Percentiles rank a stretch among this genome's conserved stretches.
Conservation (phyloP, 2,113 vertebrate species). For the Chaetodon auriga region DNA sequence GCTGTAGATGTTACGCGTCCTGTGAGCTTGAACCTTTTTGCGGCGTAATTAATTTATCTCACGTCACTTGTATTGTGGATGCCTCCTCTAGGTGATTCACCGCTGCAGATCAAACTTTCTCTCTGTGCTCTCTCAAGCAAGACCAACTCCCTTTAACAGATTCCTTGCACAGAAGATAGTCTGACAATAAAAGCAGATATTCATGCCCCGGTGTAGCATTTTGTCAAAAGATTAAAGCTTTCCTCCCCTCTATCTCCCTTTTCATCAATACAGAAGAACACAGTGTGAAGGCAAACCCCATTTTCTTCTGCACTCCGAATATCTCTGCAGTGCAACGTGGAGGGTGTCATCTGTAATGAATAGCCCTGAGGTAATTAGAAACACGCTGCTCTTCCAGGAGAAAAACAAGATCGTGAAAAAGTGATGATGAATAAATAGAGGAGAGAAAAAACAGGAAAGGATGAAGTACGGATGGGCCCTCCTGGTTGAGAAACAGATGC, state of each 20-base stretch:
- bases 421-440: conserved; percentile 79
- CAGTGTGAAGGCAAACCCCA: conserved; percentile 71
- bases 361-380: conserved; percentile 84
- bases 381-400: conserved; percentile 74
- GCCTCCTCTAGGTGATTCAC: conserved; percentile 67
- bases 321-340: conserved; percentile 67
- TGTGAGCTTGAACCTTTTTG: conserved; percentile 47
- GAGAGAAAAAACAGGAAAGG: conserved; percentile 43
- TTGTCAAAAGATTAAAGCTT: conserved; percentile 81
- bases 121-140: conserved; percentile 61
- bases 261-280: conserved; percentile 78
- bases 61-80: conserved; percentile 41
- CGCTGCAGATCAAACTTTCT: conserved; percentile 63
- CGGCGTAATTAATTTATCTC: conserved; percentile 61
- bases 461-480: conserved; percentile 51
- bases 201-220: conserved; percentile 64
- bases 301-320: conserved; percentile 67
- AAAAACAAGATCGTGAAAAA: conserved; percentile 74
- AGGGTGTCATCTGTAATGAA: conserved; percentile 81
- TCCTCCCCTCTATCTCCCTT: conserved; percentile 72
- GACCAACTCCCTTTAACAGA: conserved; percentile 70
- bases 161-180: conserved; percentile 67
- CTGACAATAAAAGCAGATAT: conserved; percentile 76
- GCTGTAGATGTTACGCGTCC: conserved; percentile 27
- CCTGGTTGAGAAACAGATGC: conserved; percentile 79